These are phyloP conservation scores for Zeugodacus cucurbitae DNA, from an alignment of 1,140 invertebrate genomes.

Conservation along the genomic window DNA sequence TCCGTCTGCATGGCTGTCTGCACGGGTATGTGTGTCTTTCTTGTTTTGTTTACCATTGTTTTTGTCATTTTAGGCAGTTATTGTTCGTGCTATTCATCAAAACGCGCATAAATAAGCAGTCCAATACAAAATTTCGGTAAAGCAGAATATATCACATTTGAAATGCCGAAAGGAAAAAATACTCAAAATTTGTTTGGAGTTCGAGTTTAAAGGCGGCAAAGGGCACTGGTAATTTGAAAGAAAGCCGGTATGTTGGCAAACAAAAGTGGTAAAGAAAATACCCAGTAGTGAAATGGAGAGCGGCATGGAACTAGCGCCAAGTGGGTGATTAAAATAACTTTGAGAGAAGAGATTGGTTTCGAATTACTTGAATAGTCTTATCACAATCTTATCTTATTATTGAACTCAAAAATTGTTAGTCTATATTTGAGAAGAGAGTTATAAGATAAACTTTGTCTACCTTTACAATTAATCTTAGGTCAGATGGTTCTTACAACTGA, in stretches of 20 bases:
- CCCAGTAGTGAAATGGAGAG: neutral
- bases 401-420: too few relatives aligned
- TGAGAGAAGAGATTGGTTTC: too few relatives aligned
- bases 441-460: too few relatives aligned
- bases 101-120: neutral
- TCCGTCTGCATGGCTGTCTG: neutral
- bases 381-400: too few relatives aligned
- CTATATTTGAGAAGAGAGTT: too few relatives aligned
- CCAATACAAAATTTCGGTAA: slow-evolving; percentile 9
- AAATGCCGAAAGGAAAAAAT: neutral
- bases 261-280: neutral
- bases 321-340: too few relatives aligned
- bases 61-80: neutral
- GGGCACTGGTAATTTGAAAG: neutral
- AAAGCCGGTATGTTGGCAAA: neutral
- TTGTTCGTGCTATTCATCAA: neutral
- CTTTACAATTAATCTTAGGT: too few relatives aligned
- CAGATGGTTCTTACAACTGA: too few relatives aligned
- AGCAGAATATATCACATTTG: neutral
- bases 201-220: neutral
- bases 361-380: too few relatives aligned
- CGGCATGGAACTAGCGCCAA: neutral
- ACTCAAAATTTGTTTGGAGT: neutral
- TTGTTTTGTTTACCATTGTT: neutral
- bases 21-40: neutral